Evolutionary conservation across 2,888 invertebrate species (phyloP).

Genomic region (Leptura quadrifasciata): DNA sequence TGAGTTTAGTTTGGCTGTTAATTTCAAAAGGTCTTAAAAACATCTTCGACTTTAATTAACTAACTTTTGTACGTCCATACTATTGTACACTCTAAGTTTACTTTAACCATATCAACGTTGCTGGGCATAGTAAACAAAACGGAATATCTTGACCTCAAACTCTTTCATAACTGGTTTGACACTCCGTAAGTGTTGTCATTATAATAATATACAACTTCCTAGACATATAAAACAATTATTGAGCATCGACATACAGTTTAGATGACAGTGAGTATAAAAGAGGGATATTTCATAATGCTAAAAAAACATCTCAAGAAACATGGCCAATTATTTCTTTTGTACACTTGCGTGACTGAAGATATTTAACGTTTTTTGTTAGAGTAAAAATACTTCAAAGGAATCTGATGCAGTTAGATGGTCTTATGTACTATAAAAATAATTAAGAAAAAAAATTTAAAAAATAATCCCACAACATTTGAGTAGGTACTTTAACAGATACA

Average conservation of each 20-base stretch:
- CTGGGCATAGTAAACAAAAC: slow-evolving; percentile 1
- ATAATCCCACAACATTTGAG: too few relatives aligned
- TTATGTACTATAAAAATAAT: neutral
- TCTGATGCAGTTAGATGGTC: slow-evolving; percentile 17
- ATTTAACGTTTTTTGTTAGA: slow-evolving; percentile 28
- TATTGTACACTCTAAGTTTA: neutral
- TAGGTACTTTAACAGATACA: too few relatives aligned
- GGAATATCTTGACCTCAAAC: slow-evolving; percentile 8
- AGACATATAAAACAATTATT: slow-evolving; percentile 27
- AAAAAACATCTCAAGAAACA: slow-evolving; percentile 26
- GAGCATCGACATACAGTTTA: slow-evolving; percentile 6
- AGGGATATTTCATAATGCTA: slow-evolving; percentile 21
- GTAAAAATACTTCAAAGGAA: neutral
- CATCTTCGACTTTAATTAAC: too few relatives aligned
- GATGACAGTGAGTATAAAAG: slow-evolving; percentile 13
- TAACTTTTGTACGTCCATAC: neutral
- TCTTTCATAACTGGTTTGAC: slow-evolving; percentile 20
- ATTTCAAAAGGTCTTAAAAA: too few relatives aligned
- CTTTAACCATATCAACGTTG: neutral
- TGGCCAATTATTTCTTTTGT: slow-evolving; percentile 12
- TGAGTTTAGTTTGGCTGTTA: too few relatives aligned
- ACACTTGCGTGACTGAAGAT: slow-evolving; percentile 33
- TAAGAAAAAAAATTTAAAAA: too few relatives aligned
- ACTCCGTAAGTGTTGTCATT: slow-evolving; percentile 23
- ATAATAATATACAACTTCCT: slow-evolving; percentile 36